A percentile compares a stretch with the other conserved stretches of the same genome.
Conservation (phyloP, 2,888 invertebrate genomes). For the Leucoptera coffeella region DNA sequence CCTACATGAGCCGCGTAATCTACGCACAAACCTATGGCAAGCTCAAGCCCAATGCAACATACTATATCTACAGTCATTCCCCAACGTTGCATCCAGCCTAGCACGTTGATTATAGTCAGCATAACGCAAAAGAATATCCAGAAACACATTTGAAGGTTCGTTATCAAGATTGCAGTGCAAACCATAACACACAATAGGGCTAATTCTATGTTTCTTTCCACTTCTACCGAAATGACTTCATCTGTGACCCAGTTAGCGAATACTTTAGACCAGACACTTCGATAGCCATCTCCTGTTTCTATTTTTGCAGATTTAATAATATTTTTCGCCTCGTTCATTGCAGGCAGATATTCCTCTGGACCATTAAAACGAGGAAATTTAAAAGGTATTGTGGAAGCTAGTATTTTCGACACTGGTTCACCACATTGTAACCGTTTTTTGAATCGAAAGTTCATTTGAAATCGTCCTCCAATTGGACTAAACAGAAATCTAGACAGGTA, state of each 20-base stretch:
- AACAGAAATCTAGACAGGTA: conserved; percentile 66
- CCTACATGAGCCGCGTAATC: conserved; percentile 81
- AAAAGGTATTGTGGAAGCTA: conserved; percentile 59
- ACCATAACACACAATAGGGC: conserved; percentile 73
- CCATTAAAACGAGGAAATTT: conserved; percentile 53
- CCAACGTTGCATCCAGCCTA: conserved; percentile 76
- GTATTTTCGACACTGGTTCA: conserved; percentile 46
- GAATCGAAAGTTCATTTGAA: conserved; percentile 63
- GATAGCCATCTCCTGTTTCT: conserved; percentile 54
- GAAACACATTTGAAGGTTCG: conserved; percentile 68
- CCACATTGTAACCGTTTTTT: conserved; percentile 57
- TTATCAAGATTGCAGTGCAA: conserved; percentile 70
- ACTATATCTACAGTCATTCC: conserved; percentile 76
- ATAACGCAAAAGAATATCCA: conserved; percentile 74
- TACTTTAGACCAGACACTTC: conserved; percentile 64
- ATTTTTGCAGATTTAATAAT: conserved; percentile 54
- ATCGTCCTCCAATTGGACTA: conserved; percentile 62
- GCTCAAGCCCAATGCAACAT: conserved; percentile 72
- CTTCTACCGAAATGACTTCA: conserved; percentile 69
- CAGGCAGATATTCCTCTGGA: conserved; percentile 64
- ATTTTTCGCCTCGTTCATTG: conserved; percentile 60
- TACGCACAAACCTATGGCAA: conserved; percentile 76
- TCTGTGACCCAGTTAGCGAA: conserved; percentile 75
- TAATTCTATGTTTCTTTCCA: conserved; percentile 67
- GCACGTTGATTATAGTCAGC: conserved; percentile 66